Base-by-base conservation (phyloP, 2,797 vertebrate genomes). In the Serranus cabrilla region DNA sequence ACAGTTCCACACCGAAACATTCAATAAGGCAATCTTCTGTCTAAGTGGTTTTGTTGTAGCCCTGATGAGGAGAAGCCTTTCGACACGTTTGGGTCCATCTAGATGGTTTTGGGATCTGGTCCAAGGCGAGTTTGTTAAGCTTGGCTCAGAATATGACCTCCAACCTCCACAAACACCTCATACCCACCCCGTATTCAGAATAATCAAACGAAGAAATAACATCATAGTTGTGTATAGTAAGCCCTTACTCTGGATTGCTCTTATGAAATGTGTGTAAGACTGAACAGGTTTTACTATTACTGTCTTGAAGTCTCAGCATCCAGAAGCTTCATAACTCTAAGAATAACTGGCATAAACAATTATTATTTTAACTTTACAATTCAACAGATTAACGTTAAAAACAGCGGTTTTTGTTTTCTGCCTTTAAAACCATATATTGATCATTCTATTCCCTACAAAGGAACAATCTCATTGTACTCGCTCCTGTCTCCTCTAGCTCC, bases 401-500 rank as follows among this genome's bases (percentile, higher is more conserved):
- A 70, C 27, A 17, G 20, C 3, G n/a, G 8, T 63, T 67, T 23
- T 20, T 20, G 13, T 54, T 65, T 59, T 62, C 61, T 62, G 25
- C 17, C 42, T 55, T 67, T 5, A 47, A 40, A 57, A 52, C 18
- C 0, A 46, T 13, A 46, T 12, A 7, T 34, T 34, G 34, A 34
- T 34, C 27, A 27, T 27, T 27, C 34, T 34, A 8, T 34, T 34
- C 50, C 40, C 80, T 90, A 93, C 61, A 93, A 68, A 74, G 91
- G 85, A 74, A 88, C 66, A 2, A 82, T 69, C 63, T 94, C 89
- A 11, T 64, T 82, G 62, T 89, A 93, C 65, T 93, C 73, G 3
- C 76, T 90, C 68, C 82, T 81, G 58, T 91, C 88, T 52, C 74
- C 74, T 69, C 81, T 67, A 7, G 56, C 65, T 50, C 78, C 83